phyloP scores from a whole-genome alignment of 2,113 vertebrate species.

The Eidolon helvum region DNA sequence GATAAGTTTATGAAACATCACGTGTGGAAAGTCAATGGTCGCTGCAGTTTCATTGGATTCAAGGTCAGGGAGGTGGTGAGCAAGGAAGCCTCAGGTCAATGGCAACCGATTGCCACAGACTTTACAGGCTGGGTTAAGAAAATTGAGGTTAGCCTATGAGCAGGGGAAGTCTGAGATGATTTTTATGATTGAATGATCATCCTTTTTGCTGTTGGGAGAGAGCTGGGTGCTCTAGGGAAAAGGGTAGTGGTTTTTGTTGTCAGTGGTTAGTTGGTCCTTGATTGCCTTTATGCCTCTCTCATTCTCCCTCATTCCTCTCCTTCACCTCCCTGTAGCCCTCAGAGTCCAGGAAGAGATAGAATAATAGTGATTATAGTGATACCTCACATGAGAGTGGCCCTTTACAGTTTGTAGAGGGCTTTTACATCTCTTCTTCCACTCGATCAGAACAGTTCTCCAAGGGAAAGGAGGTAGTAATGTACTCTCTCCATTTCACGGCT shows the following conservation, averaged over 20 bases:
- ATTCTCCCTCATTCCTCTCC: neutral
- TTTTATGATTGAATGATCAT: accelerated
- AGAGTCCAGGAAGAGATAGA: neutral
- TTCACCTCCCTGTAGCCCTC: neutral
- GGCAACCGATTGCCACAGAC: neutral
- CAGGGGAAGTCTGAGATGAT: too few relatives aligned
- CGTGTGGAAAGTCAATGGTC: neutral
- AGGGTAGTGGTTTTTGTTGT: neutral
- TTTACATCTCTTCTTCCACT: too few relatives aligned
- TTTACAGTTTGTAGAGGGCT: neutral
- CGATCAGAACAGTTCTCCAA: neutral
- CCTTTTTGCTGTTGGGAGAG: neutral
- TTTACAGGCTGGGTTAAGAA: neutral
- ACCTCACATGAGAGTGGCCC: neutral
- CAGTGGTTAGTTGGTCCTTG: neutral
- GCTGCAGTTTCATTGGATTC: neutral
- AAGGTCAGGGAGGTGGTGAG: neutral
- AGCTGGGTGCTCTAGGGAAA: neutral
- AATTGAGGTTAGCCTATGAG: neutral
- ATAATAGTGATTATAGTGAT: accelerated
- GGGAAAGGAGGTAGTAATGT: accelerated
- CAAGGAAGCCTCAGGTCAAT: neutral
- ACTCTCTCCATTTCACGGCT: neutral
- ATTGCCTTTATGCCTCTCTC: neutral
- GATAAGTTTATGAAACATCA: neutral